Conservation (phyloP, 2,113 vertebrate genomes). For the Actenoides lindsayi region DNA sequence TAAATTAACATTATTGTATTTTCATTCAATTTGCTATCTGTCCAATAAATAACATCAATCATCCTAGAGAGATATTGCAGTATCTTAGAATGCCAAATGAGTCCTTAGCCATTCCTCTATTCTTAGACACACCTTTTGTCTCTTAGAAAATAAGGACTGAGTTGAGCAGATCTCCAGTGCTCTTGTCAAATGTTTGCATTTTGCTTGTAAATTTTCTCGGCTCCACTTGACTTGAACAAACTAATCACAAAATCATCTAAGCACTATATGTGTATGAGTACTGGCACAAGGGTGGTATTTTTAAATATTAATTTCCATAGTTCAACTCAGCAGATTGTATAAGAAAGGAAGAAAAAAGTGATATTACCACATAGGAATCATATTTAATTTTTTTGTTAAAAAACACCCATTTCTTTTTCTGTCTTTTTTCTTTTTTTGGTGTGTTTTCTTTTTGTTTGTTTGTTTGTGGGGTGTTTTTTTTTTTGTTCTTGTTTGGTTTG, state of each 20-base stretch:
- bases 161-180: background rate
- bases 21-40: background rate
- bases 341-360: background rate
- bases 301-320: background rate
- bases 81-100: background rate
- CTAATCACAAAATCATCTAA: background rate
- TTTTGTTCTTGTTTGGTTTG: no score
- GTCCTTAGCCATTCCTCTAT: background rate
- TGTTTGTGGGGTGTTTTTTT: background rate
- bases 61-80: background rate
- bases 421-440: no score
- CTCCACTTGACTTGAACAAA: background rate
- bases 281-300: background rate
- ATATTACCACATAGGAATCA: background rate
- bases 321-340: background rate
- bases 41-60: background rate
- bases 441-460: accelerated
- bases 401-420: accelerated
- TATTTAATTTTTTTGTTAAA: background rate
- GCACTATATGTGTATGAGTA: background rate
- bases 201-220: background rate
- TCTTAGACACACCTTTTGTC: background rate
- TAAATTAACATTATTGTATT: background rate
- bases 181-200: background rate
- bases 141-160: background rate